phyloP scores from a whole-genome alignment of 2,888 invertebrate species.

The Calephelis perditalis region DNA sequence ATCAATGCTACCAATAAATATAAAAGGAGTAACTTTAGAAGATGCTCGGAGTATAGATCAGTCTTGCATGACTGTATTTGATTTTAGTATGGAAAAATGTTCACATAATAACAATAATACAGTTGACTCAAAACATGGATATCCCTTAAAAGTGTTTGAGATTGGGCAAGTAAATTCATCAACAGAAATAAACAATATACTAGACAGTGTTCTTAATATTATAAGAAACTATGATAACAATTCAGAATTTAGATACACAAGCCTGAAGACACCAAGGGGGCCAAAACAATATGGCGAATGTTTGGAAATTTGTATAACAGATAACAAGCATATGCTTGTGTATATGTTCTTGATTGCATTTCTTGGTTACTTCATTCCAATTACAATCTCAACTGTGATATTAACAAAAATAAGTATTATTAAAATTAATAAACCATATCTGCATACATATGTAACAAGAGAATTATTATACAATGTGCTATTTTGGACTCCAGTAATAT shows the following conservation, averaged over 20 bases:
- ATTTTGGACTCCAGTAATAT: slow-evolving; percentile 69
- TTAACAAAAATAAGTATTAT: slow-evolving; percentile 60
- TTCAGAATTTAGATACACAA: slow-evolving; percentile 36
- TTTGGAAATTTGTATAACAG: slow-evolving; percentile 56
- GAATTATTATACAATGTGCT: slow-evolving; percentile 63
- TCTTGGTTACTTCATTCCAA: slow-evolving; percentile 63
- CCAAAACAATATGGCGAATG: slow-evolving; percentile 47
- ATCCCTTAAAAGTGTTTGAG: slow-evolving; percentile 39
- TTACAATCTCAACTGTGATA: slow-evolving; percentile 59
- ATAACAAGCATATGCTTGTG: slow-evolving; percentile 53
- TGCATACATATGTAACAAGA: slow-evolving; percentile 54
- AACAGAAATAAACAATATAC: slow-evolving; percentile 41
- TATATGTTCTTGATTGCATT: slow-evolving; percentile 58
- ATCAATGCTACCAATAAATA: slow-evolving; percentile 57
- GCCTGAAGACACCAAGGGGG: slow-evolving; percentile 40
- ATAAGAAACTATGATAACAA: slow-evolving; percentile 47
- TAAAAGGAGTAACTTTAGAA: slow-evolving; percentile 43
- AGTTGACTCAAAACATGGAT: slow-evolving; percentile 25
- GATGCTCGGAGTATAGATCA: slow-evolving; percentile 39
- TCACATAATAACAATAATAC: slow-evolving; percentile 29
- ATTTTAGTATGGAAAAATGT: slow-evolving; percentile 46
- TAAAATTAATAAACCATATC: slow-evolving; percentile 46
- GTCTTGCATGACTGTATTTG: slow-evolving; percentile 54
- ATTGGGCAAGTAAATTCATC: slow-evolving; percentile 34
- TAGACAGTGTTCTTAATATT: slow-evolving; percentile 53